Evolutionary conservation across 2,888 invertebrate genomes (phyloP).

Genomic region (Syrphus vitripennis): DNA sequence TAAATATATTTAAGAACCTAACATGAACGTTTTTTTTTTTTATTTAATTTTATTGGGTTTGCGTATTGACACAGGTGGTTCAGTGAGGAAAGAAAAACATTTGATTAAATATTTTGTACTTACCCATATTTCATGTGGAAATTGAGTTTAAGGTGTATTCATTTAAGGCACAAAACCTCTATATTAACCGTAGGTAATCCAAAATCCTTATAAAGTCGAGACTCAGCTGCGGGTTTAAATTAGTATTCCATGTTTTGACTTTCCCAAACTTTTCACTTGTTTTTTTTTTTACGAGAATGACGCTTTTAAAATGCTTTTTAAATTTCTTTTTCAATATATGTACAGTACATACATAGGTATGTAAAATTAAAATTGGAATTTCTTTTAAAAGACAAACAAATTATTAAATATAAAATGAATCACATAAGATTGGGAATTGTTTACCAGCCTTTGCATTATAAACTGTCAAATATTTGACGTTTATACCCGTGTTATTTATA

Average conservation of each 20-base stretch:
- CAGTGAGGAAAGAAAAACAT: background rate
- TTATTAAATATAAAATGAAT: background rate
- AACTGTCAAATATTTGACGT: slow-evolving; percentile 22
- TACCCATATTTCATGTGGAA: slow-evolving; percentile 51
- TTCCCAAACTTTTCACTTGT: background rate
- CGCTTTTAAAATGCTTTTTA: slow-evolving; percentile 1
- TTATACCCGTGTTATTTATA: slow-evolving; percentile 20
- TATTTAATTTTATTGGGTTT: background rate
- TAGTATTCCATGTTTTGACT: background rate
- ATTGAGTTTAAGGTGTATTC: slow-evolving; percentile 9
- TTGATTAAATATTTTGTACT: background rate
- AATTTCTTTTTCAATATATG: too few species aligned
- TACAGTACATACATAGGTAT: too few species aligned
- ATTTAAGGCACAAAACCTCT: slow-evolving; percentile 14
- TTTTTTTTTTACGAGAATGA: background rate
- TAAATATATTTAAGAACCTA: background rate
- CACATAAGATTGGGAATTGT: slow-evolving; percentile 16
- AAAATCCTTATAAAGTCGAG: slow-evolving; percentile 45
- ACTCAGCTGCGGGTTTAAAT: background rate
- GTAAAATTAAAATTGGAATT: too few species aligned
- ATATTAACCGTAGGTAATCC: slow-evolving; percentile 49
- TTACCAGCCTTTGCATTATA: background rate
- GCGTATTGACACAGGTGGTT: slow-evolving; percentile 34
- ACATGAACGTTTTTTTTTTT: background rate
- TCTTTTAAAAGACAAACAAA: too few species aligned